A percentile compares a stretch with the other conserved stretches of the same genome.
Evolutionary conservation across 1,140 invertebrate genomes (phyloP).

Genomic region (Conus ventricosus): DNA sequence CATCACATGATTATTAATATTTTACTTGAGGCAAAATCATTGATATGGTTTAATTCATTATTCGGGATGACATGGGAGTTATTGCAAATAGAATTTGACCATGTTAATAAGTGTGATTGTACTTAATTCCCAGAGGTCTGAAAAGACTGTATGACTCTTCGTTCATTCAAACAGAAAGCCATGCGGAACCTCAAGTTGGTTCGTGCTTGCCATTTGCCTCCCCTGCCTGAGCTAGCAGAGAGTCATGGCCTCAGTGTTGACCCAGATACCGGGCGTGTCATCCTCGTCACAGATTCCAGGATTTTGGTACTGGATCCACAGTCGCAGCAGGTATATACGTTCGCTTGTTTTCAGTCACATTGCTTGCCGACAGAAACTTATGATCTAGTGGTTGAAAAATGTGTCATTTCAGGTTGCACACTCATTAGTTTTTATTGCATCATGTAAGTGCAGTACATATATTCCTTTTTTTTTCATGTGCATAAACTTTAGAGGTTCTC

Average conservation of each 20-base stretch:
- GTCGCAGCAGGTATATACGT: conserved; percentile 45
- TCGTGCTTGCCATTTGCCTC: neutral
- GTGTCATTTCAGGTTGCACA: neutral
- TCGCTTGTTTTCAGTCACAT: neutral
- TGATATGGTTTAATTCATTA: no score
- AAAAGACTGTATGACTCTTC: neutral
- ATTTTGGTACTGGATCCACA: conserved; percentile 52
- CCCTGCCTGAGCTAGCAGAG: conserved; percentile 32
- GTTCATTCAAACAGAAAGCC: neutral
- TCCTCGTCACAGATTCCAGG: conserved; percentile 47
- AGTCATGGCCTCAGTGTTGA: conserved; percentile 54
- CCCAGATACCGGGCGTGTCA: conserved; percentile 61
- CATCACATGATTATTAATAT: no score
- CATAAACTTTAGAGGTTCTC: no score
- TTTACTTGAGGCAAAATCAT: no score
- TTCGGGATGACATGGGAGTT: no score
- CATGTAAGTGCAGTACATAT: neutral
- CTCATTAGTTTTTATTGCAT: neutral
- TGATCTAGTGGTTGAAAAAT: neutral
- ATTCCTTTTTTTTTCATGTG: neutral
- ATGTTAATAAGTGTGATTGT: no score
- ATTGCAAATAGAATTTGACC: no score
- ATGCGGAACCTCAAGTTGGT: conserved; percentile 33
- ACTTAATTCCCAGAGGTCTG: neutral
- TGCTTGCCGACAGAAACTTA: neutral